Base-by-base conservation (phyloP, 1,140 invertebrate genomes). In the Drosophila burlai region DNA sequence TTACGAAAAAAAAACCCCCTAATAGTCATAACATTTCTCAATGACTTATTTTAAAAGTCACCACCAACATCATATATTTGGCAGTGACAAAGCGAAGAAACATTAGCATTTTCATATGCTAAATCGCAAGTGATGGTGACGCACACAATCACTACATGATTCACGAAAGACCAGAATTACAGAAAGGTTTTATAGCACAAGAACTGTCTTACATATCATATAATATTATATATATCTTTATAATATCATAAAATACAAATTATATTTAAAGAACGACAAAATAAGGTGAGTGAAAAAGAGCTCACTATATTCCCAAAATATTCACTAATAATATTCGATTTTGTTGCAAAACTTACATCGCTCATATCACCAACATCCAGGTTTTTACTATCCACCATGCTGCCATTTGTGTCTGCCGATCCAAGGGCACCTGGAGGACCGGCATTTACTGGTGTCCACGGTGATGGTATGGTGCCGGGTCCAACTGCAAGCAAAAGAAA, bases 381-480 rank as follows among this genome's bases (percentile, higher is more conserved):
- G 93, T 96, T 96, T 94, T 96, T 96, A 92, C 95, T 95, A 94
- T 96, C 96, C 94, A 95, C 96, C 94, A 96, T 95, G 94, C 95
- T 95, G 94, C 95, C 95, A 94, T 96, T 96, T 94, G 95, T 95
- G 94, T 96, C 94, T 93, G 94, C 93, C 94, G 95, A 95, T 94
- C 94, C 94, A 95, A 95, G 95, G 95, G 95, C 96, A 93, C 94
- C 94, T 91, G 95, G 80, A 66, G 89, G 92, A 91, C 92, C 92
- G 89, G 93, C 91, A 87, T 93, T 87, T 67, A 93, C 93, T 93
- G 94, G 95, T 94, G 96, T 96, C 96, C 96, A 97, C 95, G 96
- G 96, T 93, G 96, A 97, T 94, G 96, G 96, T 96, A 97, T 97
- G 94, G 96, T 97, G 96, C 96, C 95, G 95, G 95, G 95, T 94